A percentile compares a stretch with the other conserved stretches of the same genome.
Conservation (phyloP, 1,140 invertebrate genomes). For the Linepithema humile region DNA sequence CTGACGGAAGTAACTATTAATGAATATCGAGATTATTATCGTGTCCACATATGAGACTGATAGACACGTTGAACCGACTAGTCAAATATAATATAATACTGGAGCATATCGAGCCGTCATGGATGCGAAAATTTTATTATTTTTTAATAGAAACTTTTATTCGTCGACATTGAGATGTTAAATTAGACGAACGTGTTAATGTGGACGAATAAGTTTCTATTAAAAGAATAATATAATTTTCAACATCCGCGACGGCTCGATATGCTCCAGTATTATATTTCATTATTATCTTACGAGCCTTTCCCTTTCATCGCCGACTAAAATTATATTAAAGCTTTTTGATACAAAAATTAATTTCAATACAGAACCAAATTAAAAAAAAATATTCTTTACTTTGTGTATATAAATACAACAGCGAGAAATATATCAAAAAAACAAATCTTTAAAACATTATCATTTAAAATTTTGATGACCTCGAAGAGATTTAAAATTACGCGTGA, state of each 20-base stretch:
- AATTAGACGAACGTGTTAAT: too few relatives aligned
- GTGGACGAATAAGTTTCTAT: too few relatives aligned
- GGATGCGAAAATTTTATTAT: too few relatives aligned
- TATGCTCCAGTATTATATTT: too few relatives aligned
- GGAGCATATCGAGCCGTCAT: too few relatives aligned
- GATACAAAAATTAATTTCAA: not conserved
- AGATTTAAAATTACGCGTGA: not conserved
- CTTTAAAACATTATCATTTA: not conserved
- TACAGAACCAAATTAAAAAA: not conserved
- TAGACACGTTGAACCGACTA: not conserved
- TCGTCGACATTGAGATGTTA: too few relatives aligned
- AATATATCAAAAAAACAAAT: not conserved
- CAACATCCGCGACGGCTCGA: too few relatives aligned
- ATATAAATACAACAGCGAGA: not conserved
- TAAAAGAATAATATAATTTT: too few relatives aligned
- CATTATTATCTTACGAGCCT: too few relatives aligned
- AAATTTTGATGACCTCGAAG: not conserved
- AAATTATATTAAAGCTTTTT: not conserved
- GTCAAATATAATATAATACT: too few relatives aligned
- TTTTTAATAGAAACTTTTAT: too few relatives aligned
- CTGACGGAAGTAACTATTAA: constrained; percentile 24
- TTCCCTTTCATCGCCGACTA: too few relatives aligned
- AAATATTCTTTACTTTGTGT: not conserved
- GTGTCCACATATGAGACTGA: not conserved
- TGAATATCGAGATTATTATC: not conserved